Percentiles rank a stretch among this genome's conserved stretches.
These are phyloP conservation scores for Margaritifera margaritifera DNA, from an alignment of 2,888 invertebrate species.

Conservation along the genomic window DNA sequence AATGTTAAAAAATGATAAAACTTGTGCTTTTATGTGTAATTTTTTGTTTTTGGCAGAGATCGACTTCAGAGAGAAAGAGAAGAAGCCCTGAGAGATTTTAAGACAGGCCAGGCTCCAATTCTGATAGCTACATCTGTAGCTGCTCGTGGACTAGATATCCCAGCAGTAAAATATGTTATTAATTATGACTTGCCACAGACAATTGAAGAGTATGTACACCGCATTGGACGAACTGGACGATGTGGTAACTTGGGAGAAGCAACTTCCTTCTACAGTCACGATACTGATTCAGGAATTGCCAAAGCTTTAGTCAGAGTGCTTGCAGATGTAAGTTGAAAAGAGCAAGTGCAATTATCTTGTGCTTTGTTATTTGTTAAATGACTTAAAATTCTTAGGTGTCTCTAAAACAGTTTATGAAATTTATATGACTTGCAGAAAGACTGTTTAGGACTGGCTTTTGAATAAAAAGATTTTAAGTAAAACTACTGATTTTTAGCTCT, in stretches of 20 bases:
- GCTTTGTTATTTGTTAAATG: too few species aligned
- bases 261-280: slow-evolving; percentile 58
- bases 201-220: slow-evolving; percentile 99
- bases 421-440: background rate
- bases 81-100: slow-evolving; percentile 85
- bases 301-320: slow-evolving; percentile 82
- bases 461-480: too few species aligned
- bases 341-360: background rate
- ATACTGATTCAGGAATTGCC: slow-evolving; percentile 77
- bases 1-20: background rate
- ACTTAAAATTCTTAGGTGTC: background rate
- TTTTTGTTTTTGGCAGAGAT: slow-evolving; percentile 73
- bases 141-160: slow-evolving; percentile 87
- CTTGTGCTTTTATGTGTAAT: background rate
- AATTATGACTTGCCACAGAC: slow-evolving; percentile 99
- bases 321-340: slow-evolving; percentile 74
- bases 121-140: slow-evolving; percentile 97
- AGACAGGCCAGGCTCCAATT: slow-evolving; percentile 82
- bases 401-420: background rate
- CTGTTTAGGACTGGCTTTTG: background rate
- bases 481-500: too few species aligned
- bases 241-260: slow-evolving; percentile 93
- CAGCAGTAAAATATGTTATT: slow-evolving; percentile 98
- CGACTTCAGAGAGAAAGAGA: slow-evolving; percentile 84
- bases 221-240: slow-evolving; percentile 97